These are phyloP conservation scores for Scolopax rusticola DNA, from an alignment of 2,797 vertebrate species.

Conservation along the genomic window DNA sequence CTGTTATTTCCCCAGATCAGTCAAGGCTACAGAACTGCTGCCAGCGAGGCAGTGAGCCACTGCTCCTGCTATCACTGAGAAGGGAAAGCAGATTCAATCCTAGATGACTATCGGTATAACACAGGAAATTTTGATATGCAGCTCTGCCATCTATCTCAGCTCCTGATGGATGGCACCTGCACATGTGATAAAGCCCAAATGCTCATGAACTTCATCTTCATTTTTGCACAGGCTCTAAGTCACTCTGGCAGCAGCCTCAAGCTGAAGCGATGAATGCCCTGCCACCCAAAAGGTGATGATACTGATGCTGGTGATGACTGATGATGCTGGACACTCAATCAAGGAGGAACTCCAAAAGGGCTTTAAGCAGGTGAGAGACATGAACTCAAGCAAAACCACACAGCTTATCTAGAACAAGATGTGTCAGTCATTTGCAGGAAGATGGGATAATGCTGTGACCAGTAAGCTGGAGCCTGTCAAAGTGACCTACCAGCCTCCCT, in stretches of 20 bases:
- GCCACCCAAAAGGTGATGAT: background rate
- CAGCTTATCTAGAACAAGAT: background rate
- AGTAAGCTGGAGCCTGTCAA: background rate
- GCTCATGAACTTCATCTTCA: background rate
- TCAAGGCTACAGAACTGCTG: background rate
- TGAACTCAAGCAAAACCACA: background rate
- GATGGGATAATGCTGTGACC: background rate
- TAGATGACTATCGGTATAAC: background rate
- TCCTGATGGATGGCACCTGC: background rate
- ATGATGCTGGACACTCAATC: background rate
- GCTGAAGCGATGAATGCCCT: background rate
- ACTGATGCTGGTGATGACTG: background rate
- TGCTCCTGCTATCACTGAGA: background rate
- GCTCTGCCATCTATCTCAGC: background rate
- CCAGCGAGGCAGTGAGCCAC: background rate
- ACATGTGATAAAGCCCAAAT: background rate
- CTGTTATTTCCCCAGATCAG: background rate
- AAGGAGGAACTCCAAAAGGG: background rate
- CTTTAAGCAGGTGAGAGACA: background rate
- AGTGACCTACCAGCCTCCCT: background rate
- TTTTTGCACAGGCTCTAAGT: background rate
- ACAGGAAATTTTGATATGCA: background rate
- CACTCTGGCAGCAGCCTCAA: accelerated
- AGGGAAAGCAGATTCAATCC: background rate
- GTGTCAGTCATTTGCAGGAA: background rate